Conservation (phyloP, 2,113 vertebrate genomes). For the Glaucomys volans region DNA sequence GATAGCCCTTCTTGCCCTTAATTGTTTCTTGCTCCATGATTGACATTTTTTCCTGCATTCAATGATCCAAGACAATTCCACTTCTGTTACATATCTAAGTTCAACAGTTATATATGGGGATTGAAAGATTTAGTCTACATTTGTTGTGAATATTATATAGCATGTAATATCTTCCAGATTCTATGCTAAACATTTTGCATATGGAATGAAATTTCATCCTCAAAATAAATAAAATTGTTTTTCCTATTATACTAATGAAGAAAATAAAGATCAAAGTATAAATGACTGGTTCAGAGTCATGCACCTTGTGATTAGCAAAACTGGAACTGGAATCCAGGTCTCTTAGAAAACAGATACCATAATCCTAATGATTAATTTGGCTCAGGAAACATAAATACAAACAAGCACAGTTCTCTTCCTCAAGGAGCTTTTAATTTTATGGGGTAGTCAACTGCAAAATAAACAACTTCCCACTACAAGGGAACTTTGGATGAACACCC, state of each 20-base stretch:
- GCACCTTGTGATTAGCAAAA: not conserved
- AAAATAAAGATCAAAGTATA: not conserved
- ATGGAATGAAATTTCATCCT: not conserved
- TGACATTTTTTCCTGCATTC: not conserved
- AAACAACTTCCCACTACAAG: not conserved
- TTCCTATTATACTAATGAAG: constrained; percentile 27
- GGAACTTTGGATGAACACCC: not conserved
- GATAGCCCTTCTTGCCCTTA: not conserved
- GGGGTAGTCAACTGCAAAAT: not conserved
- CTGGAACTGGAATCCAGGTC: not conserved
- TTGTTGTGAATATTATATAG: not conserved
- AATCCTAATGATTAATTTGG: not conserved
- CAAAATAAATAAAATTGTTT: constrained; percentile 9
- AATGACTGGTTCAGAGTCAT: not conserved
- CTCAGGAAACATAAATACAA: not conserved
- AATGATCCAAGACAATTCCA: not conserved
- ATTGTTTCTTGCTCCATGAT: not conserved
- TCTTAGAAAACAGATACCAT: not conserved
- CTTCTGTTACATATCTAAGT: not conserved
- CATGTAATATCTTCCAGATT: not conserved
- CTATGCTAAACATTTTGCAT: not conserved
- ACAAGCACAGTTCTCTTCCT: not conserved
- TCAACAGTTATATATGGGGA: not conserved
- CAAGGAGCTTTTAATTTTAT: not conserved
- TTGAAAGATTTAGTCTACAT: not conserved